phyloP scores from a whole-genome alignment of 2,888 invertebrate species.

The Sisyra nigra region DNA sequence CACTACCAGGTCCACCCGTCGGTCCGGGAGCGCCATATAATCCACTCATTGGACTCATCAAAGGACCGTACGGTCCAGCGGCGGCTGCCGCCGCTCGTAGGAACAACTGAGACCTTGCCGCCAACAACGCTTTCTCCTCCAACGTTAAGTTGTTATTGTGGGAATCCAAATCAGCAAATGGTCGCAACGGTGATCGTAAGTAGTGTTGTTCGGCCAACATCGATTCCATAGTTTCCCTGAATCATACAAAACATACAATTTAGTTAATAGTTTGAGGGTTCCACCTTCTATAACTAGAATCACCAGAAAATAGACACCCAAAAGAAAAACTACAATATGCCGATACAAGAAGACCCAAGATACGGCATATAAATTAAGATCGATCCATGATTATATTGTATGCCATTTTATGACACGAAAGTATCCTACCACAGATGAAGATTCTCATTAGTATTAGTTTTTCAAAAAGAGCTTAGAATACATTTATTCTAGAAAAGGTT shows the following conservation, averaged over 20 bases:
- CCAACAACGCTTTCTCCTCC: constrained; percentile 62
- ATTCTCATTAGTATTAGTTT: too few species aligned
- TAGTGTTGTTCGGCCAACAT: constrained; percentile 77
- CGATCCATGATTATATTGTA: too few species aligned
- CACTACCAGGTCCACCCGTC: constrained; percentile 24
- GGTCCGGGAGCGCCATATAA: constrained; percentile 27
- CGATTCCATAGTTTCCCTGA: constrained; percentile 81
- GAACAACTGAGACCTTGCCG: constrained; percentile 59
- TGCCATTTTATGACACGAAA: too few species aligned
- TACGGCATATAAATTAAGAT: too few species aligned
- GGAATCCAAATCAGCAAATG: constrained; percentile 54
- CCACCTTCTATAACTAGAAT: too few species aligned
- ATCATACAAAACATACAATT: constrained; percentile 20
- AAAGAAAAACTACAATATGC: too few species aligned
- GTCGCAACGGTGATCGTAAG: constrained; percentile 58
- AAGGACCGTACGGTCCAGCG: constrained; percentile 35
- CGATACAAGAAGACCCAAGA: too few species aligned
- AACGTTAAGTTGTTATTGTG: constrained; percentile 54
- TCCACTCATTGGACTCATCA: constrained; percentile 32
- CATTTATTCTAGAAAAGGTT: too few species aligned
- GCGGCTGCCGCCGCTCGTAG: constrained; percentile 53
- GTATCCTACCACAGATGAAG: too few species aligned
- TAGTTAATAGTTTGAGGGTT: too few species aligned
- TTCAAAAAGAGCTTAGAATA: too few species aligned
- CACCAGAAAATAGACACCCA: too few species aligned